Base-by-base conservation (phyloP, 1,140 invertebrate species). In the Pogonomyrmex californicus region DNA sequence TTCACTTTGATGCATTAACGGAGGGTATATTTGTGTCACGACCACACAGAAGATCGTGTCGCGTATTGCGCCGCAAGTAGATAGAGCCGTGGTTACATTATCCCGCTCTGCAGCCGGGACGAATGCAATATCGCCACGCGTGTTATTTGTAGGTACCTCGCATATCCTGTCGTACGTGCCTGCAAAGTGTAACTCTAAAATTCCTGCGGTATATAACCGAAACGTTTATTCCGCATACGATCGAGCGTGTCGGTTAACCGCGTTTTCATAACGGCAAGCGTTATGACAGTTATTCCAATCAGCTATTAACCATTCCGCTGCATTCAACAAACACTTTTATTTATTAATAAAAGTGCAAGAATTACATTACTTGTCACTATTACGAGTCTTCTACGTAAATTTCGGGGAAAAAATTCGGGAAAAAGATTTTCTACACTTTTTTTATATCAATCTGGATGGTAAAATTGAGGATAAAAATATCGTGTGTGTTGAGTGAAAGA, bases 181-280 rank as follows among this genome's bases (percentile, higher is more conserved):
- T 49, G 79, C 54, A 60, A 75, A 73, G 68, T 75, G 79, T 83
- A 83, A 83, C 79, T 83, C 41, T 75, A 83, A 83, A 83, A 75
- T 83, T 75, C 68, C 79, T 75, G 79, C 41, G 56, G 54, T 62
- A 44, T 75, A 49, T 47, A 73, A 73, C 68, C 49, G 82, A 51
- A 85, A 85, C 82, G 82, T 78, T 77, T 78, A 78, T 78, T n/a
- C 82, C 49, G 60, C 58, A 49, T 54, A 23, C 30, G 73, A 77
- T 78, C 44, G 47, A 41, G n/a, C 38, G 51, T 49, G 38, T 82
- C 66, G 79, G 66, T 41, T 73, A 73, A 63, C 38, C 60, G 47
- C 47, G 51, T 77, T 85, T 85, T 85, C 82, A 76, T 62, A 85
- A 77, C 33, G 33, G 30, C 71, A 12, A 63, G 51, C 30, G 54